Percentiles rank a stretch among this genome's conserved stretches.
phyloP scores from a whole-genome alignment of 1,140 invertebrate genomes.

The Polyergus mexicanus region DNA sequence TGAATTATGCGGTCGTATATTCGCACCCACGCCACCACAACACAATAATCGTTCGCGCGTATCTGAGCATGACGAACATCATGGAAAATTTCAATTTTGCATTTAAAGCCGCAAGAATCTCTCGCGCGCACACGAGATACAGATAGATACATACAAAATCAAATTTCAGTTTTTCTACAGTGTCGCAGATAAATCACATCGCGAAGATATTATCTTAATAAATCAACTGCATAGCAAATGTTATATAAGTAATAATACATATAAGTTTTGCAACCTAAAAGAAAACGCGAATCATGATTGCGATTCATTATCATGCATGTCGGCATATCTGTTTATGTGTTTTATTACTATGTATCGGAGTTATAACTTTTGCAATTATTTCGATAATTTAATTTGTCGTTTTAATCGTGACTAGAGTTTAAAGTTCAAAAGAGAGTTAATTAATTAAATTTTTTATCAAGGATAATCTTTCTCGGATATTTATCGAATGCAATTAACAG shows the following conservation, averaged over 20 bases:
- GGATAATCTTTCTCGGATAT: too few relatives aligned
- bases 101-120: constrained; percentile 39
- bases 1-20: constrained; percentile 52
- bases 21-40: constrained; percentile 1
- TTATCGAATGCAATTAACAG: too few relatives aligned
- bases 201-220: neutral
- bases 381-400: too few relatives aligned
- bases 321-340: too few relatives aligned
- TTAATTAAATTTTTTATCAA: too few relatives aligned
- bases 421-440: too few relatives aligned
- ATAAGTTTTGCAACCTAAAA: neutral
- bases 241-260: too few relatives aligned
- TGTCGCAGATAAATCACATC: neutral
- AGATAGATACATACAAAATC: neutral
- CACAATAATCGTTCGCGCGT: constrained; percentile 1
- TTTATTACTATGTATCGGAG: too few relatives aligned
- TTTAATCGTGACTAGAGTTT: too few relatives aligned
- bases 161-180: constrained; percentile 21
- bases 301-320: neutral
- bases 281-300: neutral
- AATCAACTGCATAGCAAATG: neutral
- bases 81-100: constrained; percentile 41
- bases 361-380: too few relatives aligned
- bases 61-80: constrained; percentile 18
- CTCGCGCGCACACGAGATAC: neutral